Conservation (phyloP, 2,113 vertebrate genomes). For the Rhinichthys klamathensis region DNA sequence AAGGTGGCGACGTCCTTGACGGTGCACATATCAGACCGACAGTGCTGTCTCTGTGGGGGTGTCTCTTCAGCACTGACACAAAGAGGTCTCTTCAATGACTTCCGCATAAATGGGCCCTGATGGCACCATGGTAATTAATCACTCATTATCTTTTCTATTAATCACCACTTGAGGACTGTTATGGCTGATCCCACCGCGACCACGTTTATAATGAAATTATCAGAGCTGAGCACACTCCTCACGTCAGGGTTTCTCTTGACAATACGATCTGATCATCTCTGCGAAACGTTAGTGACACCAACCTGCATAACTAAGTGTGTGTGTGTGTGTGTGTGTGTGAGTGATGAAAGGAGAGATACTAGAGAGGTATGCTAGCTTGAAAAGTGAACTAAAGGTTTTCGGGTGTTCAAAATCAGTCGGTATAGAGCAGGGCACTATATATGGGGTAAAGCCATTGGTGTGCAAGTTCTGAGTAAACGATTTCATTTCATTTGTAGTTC, state of each 20-base stretch:
- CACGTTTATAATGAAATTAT: constrained; percentile 43
- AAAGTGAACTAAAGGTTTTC: background rate
- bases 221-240: constrained; percentile 27
- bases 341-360: background rate
- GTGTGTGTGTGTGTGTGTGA: background rate
- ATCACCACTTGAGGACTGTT: constrained; percentile 41
- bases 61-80: constrained; percentile 25
- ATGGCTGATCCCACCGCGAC: constrained; percentile 29
- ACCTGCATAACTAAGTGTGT: background rate
- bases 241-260: constrained; percentile 12
- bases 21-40: background rate
- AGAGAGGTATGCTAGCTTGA: background rate
- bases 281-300: constrained; percentile 4
- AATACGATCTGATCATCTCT: constrained; percentile 16
- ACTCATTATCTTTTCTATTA: constrained; percentile 52
- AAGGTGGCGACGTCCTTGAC: constrained; percentile 24
- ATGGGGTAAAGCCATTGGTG: background rate
- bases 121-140: constrained; percentile 49
- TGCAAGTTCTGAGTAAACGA: background rate
- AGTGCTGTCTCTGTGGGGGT: constrained; percentile 8
- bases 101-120: constrained; percentile 37
- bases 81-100: constrained; percentile 43
- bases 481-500: background rate
- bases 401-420: background rate
- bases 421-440: background rate